phyloP scores from a whole-genome alignment of 2,797 vertebrate species.

The Crocidura indochinensis region DNA sequence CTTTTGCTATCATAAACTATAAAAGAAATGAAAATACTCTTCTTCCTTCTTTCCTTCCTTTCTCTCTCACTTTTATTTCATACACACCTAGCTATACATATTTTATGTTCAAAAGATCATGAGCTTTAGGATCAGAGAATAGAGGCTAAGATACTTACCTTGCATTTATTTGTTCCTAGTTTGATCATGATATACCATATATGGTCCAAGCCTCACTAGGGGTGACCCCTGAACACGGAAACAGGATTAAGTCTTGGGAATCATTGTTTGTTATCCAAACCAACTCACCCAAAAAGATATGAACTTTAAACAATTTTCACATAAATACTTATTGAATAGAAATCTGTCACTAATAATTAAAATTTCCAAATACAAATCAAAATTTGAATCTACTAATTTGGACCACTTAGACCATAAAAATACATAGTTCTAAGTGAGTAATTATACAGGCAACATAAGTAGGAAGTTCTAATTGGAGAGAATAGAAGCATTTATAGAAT shows the following conservation, averaged over 20 bases:
- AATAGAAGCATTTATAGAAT: conserved; percentile 68
- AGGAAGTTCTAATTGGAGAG: conserved; percentile 10
- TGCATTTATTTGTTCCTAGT: too few species aligned
- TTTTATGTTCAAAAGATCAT: not conserved
- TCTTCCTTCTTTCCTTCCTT: not conserved
- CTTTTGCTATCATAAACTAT: conserved; percentile 25
- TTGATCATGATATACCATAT: too few species aligned
- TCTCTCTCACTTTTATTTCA: not conserved
- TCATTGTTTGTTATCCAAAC: too few species aligned
- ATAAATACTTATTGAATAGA: conserved; percentile 1
- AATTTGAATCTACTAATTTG: conserved; percentile 22
- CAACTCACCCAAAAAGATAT: not conserved
- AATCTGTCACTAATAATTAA: conserved; percentile 52
- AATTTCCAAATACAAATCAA: conserved; percentile 28
- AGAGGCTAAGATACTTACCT: too few species aligned
- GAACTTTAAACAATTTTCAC: not conserved
- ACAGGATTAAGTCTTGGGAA: too few species aligned
- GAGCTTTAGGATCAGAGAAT: too few species aligned
- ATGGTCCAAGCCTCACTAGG: too few species aligned
- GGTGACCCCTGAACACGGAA: too few species aligned
- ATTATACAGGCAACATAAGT: conserved; percentile 22
- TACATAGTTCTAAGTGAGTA: conserved; percentile 7
- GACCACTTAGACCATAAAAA: conserved; percentile 26
- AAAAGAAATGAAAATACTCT: not conserved
- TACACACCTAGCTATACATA: not conserved